phyloP scores from a whole-genome alignment of 2,888 invertebrate genomes.

The Itoplectis maculator region DNA sequence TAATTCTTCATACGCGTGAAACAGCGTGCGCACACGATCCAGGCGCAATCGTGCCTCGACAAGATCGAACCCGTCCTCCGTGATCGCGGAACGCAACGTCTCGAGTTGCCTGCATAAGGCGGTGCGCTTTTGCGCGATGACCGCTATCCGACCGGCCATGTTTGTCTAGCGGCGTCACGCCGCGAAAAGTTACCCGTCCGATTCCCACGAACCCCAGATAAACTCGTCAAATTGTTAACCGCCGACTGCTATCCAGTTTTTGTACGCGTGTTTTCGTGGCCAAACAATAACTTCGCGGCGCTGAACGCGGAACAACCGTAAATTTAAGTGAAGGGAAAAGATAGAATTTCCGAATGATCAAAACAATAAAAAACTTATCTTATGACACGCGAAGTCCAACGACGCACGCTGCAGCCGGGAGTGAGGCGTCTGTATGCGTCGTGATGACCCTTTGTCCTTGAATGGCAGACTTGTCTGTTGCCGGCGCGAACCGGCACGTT shows the following conservation, averaged over 20 bases:
- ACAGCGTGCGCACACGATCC: conserved; percentile 7
- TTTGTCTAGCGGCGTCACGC: neutral
- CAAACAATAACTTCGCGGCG: no score
- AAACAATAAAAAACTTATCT: neutral
- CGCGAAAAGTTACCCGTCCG: neutral
- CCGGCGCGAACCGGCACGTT: neutral
- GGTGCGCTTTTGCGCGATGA: conserved; percentile 46
- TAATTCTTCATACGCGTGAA: conserved; percentile 35
- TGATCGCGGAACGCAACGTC: conserved; percentile 38
- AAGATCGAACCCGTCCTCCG: conserved; percentile 34
- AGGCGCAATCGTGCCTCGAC: conserved; percentile 36
- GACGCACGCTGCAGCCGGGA: conserved; percentile 4
- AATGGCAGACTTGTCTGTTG: neutral
- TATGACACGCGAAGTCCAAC: conserved; percentile 2
- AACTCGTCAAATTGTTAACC: neutral
- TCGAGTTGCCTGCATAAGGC: conserved; percentile 37
- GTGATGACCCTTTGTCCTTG: conserved; percentile 8
- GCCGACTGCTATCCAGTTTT: no score
- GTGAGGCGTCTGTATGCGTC: neutral
- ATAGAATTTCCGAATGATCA: neutral
- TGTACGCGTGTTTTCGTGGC: no score
- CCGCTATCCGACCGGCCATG: conserved; percentile 40
- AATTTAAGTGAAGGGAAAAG: neutral
- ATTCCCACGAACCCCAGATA: neutral
- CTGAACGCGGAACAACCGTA: neutral